Conservation (phyloP, 2,113 vertebrate species). For the Dipodomys stephensi region DNA sequence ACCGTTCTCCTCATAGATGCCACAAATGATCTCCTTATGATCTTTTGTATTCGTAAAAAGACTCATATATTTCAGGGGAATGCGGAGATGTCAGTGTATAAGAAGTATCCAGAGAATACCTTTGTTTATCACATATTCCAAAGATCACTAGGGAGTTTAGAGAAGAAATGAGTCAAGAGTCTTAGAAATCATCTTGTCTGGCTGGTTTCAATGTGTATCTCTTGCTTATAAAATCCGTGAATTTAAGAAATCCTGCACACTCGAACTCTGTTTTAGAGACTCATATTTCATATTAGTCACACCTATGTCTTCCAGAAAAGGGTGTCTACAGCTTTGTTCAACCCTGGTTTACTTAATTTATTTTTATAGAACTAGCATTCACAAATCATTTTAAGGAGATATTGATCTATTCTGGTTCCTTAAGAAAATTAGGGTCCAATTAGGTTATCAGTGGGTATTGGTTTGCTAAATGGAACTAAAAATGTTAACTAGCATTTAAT, state of each 20-base stretch:
- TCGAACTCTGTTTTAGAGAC: conserved; percentile 48
- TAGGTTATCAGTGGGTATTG: neutral
- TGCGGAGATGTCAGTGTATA: neutral
- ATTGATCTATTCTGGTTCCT: neutral
- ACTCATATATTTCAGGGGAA: conserved; percentile 31
- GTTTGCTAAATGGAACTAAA: neutral
- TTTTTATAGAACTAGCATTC: neutral
- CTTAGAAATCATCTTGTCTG: conserved; percentile 43
- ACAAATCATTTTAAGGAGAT: neutral
- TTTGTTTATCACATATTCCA: neutral
- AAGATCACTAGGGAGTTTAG: conserved; percentile 40
- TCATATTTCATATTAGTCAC: conserved; percentile 26
- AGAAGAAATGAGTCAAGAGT: neutral
- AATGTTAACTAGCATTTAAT: neutral
- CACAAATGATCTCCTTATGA: neutral
- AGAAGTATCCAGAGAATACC: conserved; percentile 7
- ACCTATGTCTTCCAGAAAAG: conserved; percentile 38
- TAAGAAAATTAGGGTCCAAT: neutral
- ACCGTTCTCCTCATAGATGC: neutral
- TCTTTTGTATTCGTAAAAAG: neutral
- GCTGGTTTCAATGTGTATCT: neutral
- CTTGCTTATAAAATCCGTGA: conserved; percentile 11
- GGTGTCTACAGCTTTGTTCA: neutral
- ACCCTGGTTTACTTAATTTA: neutral
- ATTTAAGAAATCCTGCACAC: neutral